phyloP scores from a whole-genome alignment of 2,113 vertebrate genomes.

The Eulemur rufifrons region DNA sequence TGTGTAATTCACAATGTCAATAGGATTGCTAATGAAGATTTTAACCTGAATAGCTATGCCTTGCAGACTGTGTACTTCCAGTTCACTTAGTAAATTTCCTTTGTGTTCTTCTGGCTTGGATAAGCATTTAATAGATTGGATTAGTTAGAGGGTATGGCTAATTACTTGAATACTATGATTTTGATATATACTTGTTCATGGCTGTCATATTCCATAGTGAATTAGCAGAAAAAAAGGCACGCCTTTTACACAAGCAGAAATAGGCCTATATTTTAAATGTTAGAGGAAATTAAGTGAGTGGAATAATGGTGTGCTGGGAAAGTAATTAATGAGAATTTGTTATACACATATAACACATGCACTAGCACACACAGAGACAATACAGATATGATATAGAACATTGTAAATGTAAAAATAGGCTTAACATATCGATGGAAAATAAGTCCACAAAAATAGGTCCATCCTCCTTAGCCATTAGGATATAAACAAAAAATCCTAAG shows the following conservation, averaged over 20 bases:
- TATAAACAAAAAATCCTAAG: background rate
- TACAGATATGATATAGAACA: background rate
- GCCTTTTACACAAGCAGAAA: background rate
- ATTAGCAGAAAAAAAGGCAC: background rate
- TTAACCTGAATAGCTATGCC: background rate
- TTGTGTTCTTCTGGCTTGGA: background rate
- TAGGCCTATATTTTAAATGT: background rate
- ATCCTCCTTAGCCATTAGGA: background rate
- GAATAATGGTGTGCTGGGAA: background rate
- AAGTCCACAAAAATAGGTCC: background rate
- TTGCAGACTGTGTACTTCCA: background rate
- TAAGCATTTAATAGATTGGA: background rate
- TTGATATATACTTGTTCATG: background rate
- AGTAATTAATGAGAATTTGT: background rate
- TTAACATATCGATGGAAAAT: background rate
- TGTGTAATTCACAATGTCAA: background rate
- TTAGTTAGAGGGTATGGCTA: background rate
- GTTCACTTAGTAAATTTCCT: background rate
- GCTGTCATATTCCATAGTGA: background rate
- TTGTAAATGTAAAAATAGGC: background rate
- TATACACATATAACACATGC: background rate
- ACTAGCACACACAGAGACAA: background rate
- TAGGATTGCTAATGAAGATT: background rate
- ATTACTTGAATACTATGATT: constrained; percentile 6
- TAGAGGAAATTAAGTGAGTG: background rate